Evolutionary conservation across 2,113 vertebrate genomes (phyloP), one percentile per base, ranked within the genome.

Genomic region (Rissa tridactyla): DNA sequence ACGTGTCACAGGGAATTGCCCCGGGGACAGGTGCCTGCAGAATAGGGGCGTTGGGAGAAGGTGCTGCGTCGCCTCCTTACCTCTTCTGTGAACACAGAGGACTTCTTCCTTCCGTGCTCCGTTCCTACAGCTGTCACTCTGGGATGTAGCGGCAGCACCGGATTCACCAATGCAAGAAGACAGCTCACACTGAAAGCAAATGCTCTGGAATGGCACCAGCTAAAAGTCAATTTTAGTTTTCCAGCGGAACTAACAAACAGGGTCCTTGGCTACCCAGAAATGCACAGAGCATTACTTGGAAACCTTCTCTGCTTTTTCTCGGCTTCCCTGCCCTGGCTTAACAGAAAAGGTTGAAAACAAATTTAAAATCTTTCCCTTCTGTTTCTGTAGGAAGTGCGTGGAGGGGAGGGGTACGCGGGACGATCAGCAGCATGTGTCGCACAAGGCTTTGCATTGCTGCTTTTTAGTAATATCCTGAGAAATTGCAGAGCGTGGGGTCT

Each of bases 151-250:
- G 11, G 54, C 71, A 55, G 46, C 49, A 14, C 70, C 5, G 2
- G 42, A 3, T 13, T 71, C 66, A 9, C 81, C 82, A 77, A 57
- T 65, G 72, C 19, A 5, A 60, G 52, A 71, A 38, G 91, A 72
- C 69, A 86, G 55, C 30, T 1, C 65, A 1, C 49, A 1, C 64
- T 22, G 69, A 42, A 61, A 92, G 64, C 89, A 64, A 16, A 2
- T 11, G 90, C 71, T 88, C 75, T 60, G 95, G 77, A 55, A 23
- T 40, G 83, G 82, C 75, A 75, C 66, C 90, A 62, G 90, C 82
- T 90, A 22, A 29, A 78, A 95, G 71, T 76, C 85, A 72, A 5
- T 57, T 80, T 57, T 34, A 34, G 55, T 87, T 92, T 95, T 68
- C 51, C 52, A 7, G 54, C 64, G 85, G 75, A 83, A 75, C 65